Evolutionary conservation across 2,797 vertebrate species (phyloP).

Genomic region (Tolypeutes matacus): DNA sequence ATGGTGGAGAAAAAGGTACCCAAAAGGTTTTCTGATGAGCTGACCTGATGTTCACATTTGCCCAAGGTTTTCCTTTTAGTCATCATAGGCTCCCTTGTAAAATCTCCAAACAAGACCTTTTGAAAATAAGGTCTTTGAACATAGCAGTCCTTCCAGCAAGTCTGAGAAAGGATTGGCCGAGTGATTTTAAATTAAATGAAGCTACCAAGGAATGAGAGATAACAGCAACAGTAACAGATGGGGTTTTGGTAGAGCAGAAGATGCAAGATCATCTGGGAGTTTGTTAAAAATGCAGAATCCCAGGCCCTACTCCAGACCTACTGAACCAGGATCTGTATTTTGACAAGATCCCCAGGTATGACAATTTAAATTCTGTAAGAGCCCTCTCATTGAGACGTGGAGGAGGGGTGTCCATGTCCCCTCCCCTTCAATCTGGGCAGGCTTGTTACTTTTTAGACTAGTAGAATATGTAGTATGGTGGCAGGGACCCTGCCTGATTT

Average conservation of each 20-base stretch:
- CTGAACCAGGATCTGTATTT: neutral
- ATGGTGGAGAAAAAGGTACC: neutral
- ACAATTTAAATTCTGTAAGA: neutral
- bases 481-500: neutral
- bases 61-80: conserved; percentile 22
- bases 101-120: conserved; percentile 25
- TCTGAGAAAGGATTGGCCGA: neutral
- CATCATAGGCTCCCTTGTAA: conserved; percentile 37
- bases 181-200: conserved; percentile 56
- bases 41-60: conserved; percentile 18
- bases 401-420: too few species aligned
- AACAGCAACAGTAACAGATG: conserved; percentile 3
- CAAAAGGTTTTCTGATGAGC: conserved; percentile 11
- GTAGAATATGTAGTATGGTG: neutral
- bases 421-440: neutral
- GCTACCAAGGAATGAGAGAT: conserved; percentile 28
- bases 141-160: conserved; percentile 34
- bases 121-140: conserved; percentile 60
- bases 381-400: neutral
- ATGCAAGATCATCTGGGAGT: neutral
- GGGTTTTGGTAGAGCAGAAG: neutral
- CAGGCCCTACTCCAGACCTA: neutral
- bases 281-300: neutral
- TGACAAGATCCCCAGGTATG: neutral
- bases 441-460: neutral